Base-by-base conservation (phyloP, 2,113 vertebrate species). In the Petrocephalus zakoni region DNA sequence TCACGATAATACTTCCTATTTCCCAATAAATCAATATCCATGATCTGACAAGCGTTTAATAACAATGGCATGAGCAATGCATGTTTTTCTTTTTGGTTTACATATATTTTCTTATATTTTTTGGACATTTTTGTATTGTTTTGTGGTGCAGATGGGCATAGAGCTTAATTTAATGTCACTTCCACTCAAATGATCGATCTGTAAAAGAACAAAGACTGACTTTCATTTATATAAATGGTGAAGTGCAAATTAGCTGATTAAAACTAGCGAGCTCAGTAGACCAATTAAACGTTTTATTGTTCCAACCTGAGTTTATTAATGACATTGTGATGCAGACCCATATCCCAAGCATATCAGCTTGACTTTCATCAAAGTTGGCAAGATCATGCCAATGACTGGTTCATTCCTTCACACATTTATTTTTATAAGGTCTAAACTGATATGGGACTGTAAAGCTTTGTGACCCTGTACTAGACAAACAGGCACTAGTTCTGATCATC, bases 221-320 rank as follows among this genome's bases (percentile, higher is more conserved):
- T 82, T 34, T 75, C 68, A 75, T 75, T 75, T 29, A 55, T 37
- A 46, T 42, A 61, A 22, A 87, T 22, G 9, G 34, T 85, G 64
- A 91, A 91, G 90, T 91, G 90, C 91, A 93, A 92, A 94, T 93
- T 92, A 90, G 90, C 93, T 92, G 89, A 89, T 92, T 92, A 88
- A 88, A n/a, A 61, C 89, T n/a, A 87, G 92, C 91, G 88, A 72
- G 34, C 58, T 51, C 13, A 87, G 86, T 19, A 87, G 58, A 68
- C 61, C 55, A 72, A 49, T 72, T 49, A 68, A 68, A 87, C 42
- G 46, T 64, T 91, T 91, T 93, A 92, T 93, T 92, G 90, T 89
- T 92, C 90, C 88, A 87, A 52, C 89, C 91, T 90, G 92, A 90
- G 93, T 92, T 91, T 90, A 92, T 87, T 72, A 87, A 87, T 87